Evolutionary conservation across 1,140 invertebrate genomes (phyloP).

Genomic region (Uloborus diversus): DNA sequence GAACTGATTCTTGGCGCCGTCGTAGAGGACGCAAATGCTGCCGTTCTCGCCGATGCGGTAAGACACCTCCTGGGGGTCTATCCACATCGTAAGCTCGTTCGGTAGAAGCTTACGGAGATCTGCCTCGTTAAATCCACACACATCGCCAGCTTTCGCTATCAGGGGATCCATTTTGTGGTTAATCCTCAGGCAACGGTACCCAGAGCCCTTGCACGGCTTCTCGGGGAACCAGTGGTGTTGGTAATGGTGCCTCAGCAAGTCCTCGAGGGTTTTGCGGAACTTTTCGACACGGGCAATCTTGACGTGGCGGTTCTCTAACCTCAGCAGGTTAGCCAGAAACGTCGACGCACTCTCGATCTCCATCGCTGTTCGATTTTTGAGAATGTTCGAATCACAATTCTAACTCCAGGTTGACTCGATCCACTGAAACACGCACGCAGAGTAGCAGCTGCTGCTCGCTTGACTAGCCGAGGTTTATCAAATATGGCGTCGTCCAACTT

Average conservation of each 20-base stretch:
- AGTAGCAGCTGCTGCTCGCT: neutral
- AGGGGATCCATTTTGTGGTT: conserved; percentile 77
- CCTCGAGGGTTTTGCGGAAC: conserved; percentile 70
- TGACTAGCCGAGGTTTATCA: conserved; percentile 29
- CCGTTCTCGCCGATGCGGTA: conserved; percentile 78
- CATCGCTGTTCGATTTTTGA: conserved; percentile 57
- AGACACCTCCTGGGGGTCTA: conserved; percentile 75
- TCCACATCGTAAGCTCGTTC: conserved; percentile 76
- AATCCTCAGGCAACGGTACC: conserved; percentile 75
- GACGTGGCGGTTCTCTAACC: conserved; percentile 66
- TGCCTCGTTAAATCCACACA: conserved; percentile 69
- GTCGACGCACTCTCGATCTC: conserved; percentile 75
- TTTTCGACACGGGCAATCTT: conserved; percentile 69
- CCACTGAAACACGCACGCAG: neutral
- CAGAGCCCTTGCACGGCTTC: conserved; percentile 73
- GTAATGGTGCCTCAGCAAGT: conserved; percentile 71
- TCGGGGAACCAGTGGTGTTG: conserved; percentile 76
- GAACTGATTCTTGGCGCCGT: conserved; percentile 60
- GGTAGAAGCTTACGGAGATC: conserved; percentile 71
- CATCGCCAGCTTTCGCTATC: conserved; percentile 71
- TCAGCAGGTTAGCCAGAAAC: conserved; percentile 73
- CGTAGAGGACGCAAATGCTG: conserved; percentile 74
- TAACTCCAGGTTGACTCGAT: neutral
- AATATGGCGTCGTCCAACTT: conserved; percentile 41
- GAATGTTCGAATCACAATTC: neutral